These are phyloP conservation scores for Daboia siamensis DNA, from an alignment of 2,113 vertebrate genomes.

Conservation along the genomic window DNA sequence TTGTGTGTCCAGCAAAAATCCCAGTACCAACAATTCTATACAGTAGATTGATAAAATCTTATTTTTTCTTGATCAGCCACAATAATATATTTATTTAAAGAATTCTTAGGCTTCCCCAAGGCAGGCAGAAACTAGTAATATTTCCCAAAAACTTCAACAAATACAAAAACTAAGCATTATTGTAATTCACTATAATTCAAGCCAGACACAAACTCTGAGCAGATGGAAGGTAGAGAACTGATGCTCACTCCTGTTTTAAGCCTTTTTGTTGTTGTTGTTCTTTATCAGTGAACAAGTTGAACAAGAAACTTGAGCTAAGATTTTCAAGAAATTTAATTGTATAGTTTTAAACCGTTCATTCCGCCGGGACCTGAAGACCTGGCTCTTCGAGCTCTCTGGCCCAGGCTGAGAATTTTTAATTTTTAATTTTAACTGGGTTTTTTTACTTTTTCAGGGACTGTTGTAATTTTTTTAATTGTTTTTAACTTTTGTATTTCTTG, in stretches of 20 bases:
- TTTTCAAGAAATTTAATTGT: neutral
- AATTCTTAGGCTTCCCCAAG: neutral
- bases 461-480: too few relatives aligned
- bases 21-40: neutral
- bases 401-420: too few relatives aligned
- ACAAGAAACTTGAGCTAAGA: neutral
- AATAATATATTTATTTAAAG: neutral
- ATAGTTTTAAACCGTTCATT: neutral
- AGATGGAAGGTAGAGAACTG: neutral
- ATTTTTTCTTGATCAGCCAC: neutral
- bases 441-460: too few relatives aligned
- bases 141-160: neutral
- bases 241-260: neutral
- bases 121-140: neutral
- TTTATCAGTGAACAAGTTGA: neutral
- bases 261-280: neutral
- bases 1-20: neutral
- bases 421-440: too few relatives aligned
- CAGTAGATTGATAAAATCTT: neutral
- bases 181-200: neutral
- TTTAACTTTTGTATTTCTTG: too few relatives aligned
- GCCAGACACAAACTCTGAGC: neutral
- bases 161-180: neutral
- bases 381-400: too few relatives aligned
- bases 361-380: too few relatives aligned